Conservation (phyloP, 1,140 invertebrate species). For the Tenebrio molitor region DNA sequence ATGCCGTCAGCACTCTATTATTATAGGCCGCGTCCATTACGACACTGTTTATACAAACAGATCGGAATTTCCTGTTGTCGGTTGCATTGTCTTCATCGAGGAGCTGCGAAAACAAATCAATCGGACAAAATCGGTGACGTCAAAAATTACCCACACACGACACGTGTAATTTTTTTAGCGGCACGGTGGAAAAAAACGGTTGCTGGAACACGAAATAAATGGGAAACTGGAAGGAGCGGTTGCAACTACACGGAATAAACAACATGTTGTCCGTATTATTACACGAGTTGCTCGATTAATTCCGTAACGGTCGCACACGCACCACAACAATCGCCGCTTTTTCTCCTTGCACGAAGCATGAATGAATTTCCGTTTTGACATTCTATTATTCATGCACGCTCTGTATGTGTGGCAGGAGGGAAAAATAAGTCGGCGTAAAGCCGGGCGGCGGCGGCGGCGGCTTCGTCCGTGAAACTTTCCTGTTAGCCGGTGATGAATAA, state of each 20-base stretch:
- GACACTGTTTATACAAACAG: background rate
- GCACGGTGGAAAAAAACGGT: too few relatives aligned
- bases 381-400: background rate
- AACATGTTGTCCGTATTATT: slow-evolving; percentile 17
- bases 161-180: too few relatives aligned
- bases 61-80: slow-evolving; percentile 34
- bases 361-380: slow-evolving; percentile 21
- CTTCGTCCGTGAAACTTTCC: background rate
- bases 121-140: background rate
- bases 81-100: background rate
- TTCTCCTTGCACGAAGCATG: slow-evolving; percentile 16
- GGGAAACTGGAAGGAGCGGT: too few relatives aligned
- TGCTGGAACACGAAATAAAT: slow-evolving; percentile 2
- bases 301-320: slow-evolving; percentile 13
- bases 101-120: background rate
- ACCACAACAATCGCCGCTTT: slow-evolving; percentile 5
- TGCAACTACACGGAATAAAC: slow-evolving; percentile 20
- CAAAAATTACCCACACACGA: slow-evolving; percentile 15
- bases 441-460: too few relatives aligned
- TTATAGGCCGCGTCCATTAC: background rate
- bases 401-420: background rate
- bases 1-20: background rate
- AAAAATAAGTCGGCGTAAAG: background rate
- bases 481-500: slow-evolving; percentile 3
- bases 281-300: slow-evolving; percentile 12